These are phyloP conservation scores for Chionoecetes opilio DNA, from an alignment of 1,140 invertebrate species.

Conservation along the genomic window DNA sequence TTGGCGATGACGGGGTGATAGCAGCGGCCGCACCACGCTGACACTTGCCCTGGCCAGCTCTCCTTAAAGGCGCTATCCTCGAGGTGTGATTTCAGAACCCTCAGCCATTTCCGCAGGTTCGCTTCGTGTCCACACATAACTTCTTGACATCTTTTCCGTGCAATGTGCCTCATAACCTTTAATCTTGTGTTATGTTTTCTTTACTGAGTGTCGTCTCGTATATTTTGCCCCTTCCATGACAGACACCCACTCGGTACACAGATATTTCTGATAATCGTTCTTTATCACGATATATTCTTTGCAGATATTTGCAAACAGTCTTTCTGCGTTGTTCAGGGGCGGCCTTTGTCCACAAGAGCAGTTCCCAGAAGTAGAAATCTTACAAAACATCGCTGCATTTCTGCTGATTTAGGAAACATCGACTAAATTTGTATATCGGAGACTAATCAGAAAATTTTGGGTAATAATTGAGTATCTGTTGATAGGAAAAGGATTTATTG, in stretches of 20 bases:
- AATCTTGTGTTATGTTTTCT: not conserved
- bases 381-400: not conserved
- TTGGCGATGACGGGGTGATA: conserved; percentile 4
- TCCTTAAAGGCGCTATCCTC: conserved; percentile 25
- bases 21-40: not conserved
- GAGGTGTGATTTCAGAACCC: conserved; percentile 16
- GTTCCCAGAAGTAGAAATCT: not conserved
- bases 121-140: conserved; percentile 7
- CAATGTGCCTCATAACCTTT: not conserved
- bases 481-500: not conserved
- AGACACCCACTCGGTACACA: not conserved
- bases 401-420: not conserved
- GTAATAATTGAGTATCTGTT: not conserved
- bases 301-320: not conserved
- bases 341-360: not conserved
- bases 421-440: not conserved
- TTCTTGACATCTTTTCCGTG: not conserved
- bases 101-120: conserved; percentile 5
- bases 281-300: not conserved
- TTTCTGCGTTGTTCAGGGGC: not conserved
- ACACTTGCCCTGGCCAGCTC: not conserved
- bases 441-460: not conserved
- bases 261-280: not conserved
- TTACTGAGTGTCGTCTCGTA: conserved; percentile 3
- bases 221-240: conserved; percentile 1